Base-by-base conservation (phyloP, 2,888 invertebrate genomes). In the Megastigmus dorsalis region DNA sequence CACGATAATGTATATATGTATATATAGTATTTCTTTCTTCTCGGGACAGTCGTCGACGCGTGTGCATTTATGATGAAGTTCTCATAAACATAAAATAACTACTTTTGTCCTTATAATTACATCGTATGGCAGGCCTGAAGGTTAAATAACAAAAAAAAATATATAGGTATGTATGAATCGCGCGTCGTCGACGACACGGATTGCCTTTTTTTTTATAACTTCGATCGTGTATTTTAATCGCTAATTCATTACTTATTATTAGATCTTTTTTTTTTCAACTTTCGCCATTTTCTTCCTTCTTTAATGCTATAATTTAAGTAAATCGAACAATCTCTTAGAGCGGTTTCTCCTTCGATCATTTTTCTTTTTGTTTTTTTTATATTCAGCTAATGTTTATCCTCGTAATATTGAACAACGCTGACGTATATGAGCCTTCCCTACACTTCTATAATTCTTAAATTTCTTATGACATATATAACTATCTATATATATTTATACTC, bases 111-210 rank as follows among this genome's bases (percentile, higher is more conserved):
- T 74, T 83, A 82, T 74, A 80, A 75, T 81, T 82, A 83, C 78
- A 82, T 81, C 78, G 81, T 85, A 85, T 85, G 85, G 85, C 85
- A 85, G 84, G 83, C 82, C 82, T 80, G 83, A 82, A 80, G 65
- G 72, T 78, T 54, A 77, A 62, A 81, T 78, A 83, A 82, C 79
- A 80, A 78, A 78, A 79, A 79, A 68, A 57, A 15, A 52, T 36
- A 26, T 15, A 5, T 3, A 36, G 23, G n/a, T 57, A 57, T 28
- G n/a, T 48, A 43, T 52, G 3, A 23, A 20, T n/a, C 33, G 52
- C 66, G 65, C 41, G 45, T 43, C 30, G 50, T 72, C 65, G 72
- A 52, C 50, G 48, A 71, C 63, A 50, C 41, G 28, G 41, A 52
- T 2, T 33, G 15, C 2, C 7, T 57, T 26, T 7, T 33, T 23